Base-by-base conservation (phyloP, 2,888 invertebrate genomes). In the Noctua janthe region DNA sequence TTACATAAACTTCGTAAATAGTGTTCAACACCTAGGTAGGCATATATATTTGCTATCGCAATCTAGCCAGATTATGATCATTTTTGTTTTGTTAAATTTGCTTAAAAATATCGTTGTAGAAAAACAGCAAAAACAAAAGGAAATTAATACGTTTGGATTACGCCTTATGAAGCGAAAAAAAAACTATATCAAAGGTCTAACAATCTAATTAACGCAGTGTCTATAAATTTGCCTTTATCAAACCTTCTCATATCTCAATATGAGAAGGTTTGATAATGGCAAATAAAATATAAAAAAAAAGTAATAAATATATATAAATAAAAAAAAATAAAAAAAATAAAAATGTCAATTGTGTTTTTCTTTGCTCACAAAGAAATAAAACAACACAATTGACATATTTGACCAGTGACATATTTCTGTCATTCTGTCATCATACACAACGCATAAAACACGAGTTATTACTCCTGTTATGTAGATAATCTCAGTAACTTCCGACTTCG, bases 401-500 rank as follows among this genome's bases (percentile, higher is more conserved):
- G 54, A 20, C 20, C 3, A 35, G 6, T 72, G 8, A 0, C 29
- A 15, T 29, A 69, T 69, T 69, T 69, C 69, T 17, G 69, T 69
- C n/a, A 69, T 39, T 49, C 62, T 67, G 59, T 69, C 78, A 67
- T n/a, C 54, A 59, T 20, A 78, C 35, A 72, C 43, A 56, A 56
- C 74, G 54, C n/a, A 87, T 76, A 74, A 64, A 54, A 76, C 49
- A 69, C 11, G 11, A 49, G 39, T 54, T 72, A 75, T 23, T 64
- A 64, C 77, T 78, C 29, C 29, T 8, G 43, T 69, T 73, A 47
- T 64, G 35, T 75, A 80, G 71, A 81, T 84, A 79, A 23, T 67
- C 76, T 78, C 74, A 69, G 71, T 71, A 29, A 85, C 87, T 91
- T 90, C 90, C 90, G 90, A 90, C 90, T 86, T 78, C 78, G 77